A percentile compares a stretch with the other conserved stretches of the same genome.
Evolutionary conservation across 2,113 vertebrate species (phyloP).

Genomic region (Myocastor coypus): DNA sequence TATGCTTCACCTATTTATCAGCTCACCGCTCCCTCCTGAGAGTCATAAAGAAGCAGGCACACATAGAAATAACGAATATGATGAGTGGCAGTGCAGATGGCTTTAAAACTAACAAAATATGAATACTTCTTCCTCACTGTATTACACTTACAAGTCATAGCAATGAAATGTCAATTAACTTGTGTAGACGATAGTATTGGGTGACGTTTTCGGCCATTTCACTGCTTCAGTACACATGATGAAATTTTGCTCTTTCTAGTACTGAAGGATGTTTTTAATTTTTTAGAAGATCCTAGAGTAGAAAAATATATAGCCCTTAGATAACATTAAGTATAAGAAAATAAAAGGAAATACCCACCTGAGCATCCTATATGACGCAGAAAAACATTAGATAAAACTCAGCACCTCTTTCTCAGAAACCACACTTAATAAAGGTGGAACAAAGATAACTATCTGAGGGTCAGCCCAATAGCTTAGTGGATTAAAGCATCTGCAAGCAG

Average conservation of each 20-base stretch:
- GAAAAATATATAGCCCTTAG: background rate
- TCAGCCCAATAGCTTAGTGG: too few species aligned
- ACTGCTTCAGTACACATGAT: background rate
- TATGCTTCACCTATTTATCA: background rate
- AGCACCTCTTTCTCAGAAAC: background rate
- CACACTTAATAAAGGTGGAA: background rate
- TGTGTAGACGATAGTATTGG: background rate
- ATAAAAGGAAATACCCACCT: background rate
- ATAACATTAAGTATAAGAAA: background rate
- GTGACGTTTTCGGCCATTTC: background rate
- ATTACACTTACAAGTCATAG: background rate
- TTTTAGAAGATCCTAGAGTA: background rate
- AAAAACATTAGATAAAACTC: background rate
- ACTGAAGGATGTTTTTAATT: conserved; percentile 7
- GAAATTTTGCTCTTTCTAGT: background rate
- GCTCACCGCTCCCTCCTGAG: background rate
- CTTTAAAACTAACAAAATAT: background rate
- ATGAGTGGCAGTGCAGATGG: background rate
- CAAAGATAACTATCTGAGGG: background rate
- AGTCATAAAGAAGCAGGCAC: background rate
- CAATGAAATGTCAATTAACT: conserved; percentile 19
- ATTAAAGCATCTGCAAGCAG: too few species aligned
- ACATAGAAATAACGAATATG: background rate
- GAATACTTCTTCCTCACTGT: background rate
- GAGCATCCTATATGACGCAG: background rate